Evolutionary conservation across 2,797 vertebrate species (phyloP).

Genomic region (Anableps anableps): DNA sequence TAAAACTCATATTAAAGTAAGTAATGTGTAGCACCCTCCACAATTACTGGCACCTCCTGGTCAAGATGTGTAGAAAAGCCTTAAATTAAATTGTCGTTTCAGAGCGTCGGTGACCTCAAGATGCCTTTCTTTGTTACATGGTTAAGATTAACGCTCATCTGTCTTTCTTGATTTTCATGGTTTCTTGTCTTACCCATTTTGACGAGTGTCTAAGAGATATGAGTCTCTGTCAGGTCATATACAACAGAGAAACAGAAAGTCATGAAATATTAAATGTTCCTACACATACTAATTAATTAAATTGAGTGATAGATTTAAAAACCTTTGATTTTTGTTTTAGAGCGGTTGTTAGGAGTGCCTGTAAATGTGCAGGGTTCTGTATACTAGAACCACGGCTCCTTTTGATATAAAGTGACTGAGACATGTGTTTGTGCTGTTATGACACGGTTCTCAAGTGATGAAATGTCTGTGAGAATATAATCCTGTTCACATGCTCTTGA

Average conservation of each 20-base stretch:
- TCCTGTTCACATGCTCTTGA: slow-evolving; percentile 31
- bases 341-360: not conserved
- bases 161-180: not conserved
- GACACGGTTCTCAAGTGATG: slow-evolving; percentile 29
- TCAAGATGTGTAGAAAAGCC: not conserved
- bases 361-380: not conserved
- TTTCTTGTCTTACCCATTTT: not conserved
- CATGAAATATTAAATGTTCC: not conserved
- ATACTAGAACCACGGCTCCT: slow-evolving; percentile 5
- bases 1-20: not conserved
- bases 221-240: not conserved
- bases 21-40: not conserved
- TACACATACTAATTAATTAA: not conserved
- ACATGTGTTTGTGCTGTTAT: slow-evolving; percentile 13
- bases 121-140: not conserved
- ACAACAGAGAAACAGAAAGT: not conserved
- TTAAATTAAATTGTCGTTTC: not conserved
- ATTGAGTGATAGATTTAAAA: not conserved
- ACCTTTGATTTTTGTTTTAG: not conserved
- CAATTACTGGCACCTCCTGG: not conserved
- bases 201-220: not conserved
- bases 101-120: not conserved
- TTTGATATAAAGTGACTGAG: slow-evolving; percentile 26
- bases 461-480: slow-evolving; percentile 33
- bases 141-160: not conserved